Percentiles rank a stretch among this genome's conserved stretches.
Evolutionary conservation across 1,140 invertebrate species (phyloP).

Genomic region (Aphaenogaster floridana): DNA sequence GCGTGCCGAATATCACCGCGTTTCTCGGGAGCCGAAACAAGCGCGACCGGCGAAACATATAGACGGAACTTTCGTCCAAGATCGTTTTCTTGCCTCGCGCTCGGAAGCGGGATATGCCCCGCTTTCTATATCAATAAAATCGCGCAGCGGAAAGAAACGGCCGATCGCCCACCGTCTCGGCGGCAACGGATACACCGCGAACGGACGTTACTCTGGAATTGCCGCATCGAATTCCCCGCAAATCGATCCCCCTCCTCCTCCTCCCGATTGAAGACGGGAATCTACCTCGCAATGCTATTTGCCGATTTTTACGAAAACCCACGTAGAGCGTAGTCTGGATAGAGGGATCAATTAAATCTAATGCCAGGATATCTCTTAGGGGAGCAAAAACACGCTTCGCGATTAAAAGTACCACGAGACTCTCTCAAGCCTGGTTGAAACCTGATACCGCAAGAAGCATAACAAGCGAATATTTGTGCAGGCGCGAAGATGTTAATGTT

Average conservation of each 20-base stretch:
- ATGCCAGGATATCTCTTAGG: background rate
- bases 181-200: background rate
- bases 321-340: background rate
- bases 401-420: background rate
- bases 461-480: background rate
- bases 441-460: background rate
- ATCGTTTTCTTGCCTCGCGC: slow-evolving; percentile 20
- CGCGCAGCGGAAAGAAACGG: slow-evolving; percentile 52
- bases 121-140: slow-evolving; percentile 64
- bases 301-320: background rate
- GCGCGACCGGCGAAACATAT: background rate
- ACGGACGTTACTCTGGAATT: slow-evolving; percentile 3
- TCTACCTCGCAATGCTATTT: background rate
- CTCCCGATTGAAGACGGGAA: background rate
- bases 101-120: slow-evolving; percentile 40
- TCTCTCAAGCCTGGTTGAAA: background rate
- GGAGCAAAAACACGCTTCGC: background rate
- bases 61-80: slow-evolving; percentile 36
- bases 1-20: slow-evolving; percentile 4
- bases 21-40: slow-evolving; percentile 32
- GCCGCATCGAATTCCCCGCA: background rate
- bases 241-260: too few relatives aligned
- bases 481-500: background rate
- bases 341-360: background rate
- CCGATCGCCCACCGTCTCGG: slow-evolving; percentile 13